Conservation (phyloP, 2,797 vertebrate species). For the Onychomys leucogaster region DNA sequence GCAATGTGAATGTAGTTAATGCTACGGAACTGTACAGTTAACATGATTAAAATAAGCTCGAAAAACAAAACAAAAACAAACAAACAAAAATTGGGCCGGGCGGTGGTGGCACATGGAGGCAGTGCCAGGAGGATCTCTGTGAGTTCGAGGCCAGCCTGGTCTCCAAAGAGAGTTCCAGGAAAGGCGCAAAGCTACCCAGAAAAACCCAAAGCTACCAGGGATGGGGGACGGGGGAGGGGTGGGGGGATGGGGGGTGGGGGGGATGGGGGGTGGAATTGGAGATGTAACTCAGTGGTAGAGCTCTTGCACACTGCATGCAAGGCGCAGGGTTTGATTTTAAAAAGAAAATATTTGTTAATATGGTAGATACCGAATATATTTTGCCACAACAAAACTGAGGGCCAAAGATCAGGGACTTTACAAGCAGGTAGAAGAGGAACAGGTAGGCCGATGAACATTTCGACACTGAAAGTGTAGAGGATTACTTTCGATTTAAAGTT, state of each 20-base stretch:
- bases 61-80: too few species aligned
- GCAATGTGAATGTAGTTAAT: background rate
- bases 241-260: too few species aligned
- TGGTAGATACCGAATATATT: background rate
- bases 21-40: background rate
- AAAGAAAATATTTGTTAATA: background rate
- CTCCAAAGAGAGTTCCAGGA: too few species aligned
- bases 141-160: too few species aligned
- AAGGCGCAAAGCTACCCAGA: too few species aligned
- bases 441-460: background rate
- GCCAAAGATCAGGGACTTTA: background rate
- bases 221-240: too few species aligned
- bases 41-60: background rate
- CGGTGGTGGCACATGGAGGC: too few species aligned
- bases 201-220: too few species aligned
- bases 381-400: background rate
- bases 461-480: accelerated
- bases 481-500: background rate
- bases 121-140: too few species aligned
- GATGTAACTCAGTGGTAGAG: background rate
- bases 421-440: background rate
- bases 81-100: too few species aligned
- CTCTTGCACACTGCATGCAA: background rate
- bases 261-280: too few species aligned
- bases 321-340: background rate